Conservation (phyloP, 2,113 vertebrate species). For the Cebus imitator region DNA sequence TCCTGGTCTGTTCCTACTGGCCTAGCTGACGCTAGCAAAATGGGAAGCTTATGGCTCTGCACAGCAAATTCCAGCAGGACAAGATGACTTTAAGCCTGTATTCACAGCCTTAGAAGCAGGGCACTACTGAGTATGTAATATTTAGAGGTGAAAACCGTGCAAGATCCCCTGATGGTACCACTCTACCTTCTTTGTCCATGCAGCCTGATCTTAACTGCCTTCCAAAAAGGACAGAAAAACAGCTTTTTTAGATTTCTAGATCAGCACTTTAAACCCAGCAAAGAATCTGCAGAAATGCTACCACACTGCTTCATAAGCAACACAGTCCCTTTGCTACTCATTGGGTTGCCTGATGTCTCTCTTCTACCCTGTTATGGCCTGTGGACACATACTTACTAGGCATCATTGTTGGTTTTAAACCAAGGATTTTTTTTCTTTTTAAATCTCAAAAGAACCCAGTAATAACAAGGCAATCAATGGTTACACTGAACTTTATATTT, state of each 20-base stretch:
- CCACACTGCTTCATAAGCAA: background rate
- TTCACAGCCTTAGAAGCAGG: constrained; percentile 37
- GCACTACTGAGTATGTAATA: background rate
- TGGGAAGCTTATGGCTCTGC: constrained; percentile 68
- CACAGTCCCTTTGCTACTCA: constrained; percentile 29
- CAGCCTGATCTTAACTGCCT: constrained; percentile 30
- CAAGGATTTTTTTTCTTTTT: background rate
- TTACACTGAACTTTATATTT: constrained; percentile 55
- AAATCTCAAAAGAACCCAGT: constrained; percentile 64
- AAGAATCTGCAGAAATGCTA: background rate
- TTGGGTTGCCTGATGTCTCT: background rate
- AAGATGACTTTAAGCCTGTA: background rate
- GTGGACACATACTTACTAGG: background rate
- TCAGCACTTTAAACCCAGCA: background rate
- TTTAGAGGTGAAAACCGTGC: background rate
- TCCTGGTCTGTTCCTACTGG: background rate
- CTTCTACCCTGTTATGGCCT: constrained; percentile 39
- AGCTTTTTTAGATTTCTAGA: constrained; percentile 3
- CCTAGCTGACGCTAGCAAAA: constrained; percentile 45
- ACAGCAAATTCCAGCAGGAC: constrained; percentile 26
- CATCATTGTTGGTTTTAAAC: constrained; percentile 59
- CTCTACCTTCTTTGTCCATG: background rate
- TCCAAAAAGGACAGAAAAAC: background rate
- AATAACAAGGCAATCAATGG: constrained; percentile 78
- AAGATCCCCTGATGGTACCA: background rate